Evolutionary conservation across 1,140 invertebrate genomes (phyloP).

Genomic region (Sesamia nonagrioides): DNA sequence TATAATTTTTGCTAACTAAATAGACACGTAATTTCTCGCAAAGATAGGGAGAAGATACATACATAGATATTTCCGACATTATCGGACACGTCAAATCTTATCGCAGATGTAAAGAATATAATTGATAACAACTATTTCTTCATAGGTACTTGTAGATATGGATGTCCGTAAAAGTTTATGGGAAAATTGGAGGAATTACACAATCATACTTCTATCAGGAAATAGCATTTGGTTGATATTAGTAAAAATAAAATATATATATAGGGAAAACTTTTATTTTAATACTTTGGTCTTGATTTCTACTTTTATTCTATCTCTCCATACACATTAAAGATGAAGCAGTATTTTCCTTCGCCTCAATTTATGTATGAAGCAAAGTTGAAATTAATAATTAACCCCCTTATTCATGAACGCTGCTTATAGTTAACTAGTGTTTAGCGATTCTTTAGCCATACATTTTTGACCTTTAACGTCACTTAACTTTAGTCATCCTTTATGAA

Average conservation of each 20-base stretch:
- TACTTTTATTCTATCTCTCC: no score
- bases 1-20: not conserved
- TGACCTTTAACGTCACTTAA: no score
- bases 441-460: no score
- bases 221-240: not conserved
- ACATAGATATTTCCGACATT: not conserved
- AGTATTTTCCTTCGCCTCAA: no score
- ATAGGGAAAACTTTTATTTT: no score
- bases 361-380: no score
- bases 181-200: constrained; percentile 22
- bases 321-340: no score
- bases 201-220: not conserved
- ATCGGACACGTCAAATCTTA: constrained; percentile 33
- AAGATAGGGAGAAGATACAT: not conserved
- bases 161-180: constrained; percentile 16
- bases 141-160: constrained; percentile 34
- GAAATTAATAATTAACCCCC: no score
- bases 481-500: no score
- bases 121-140: constrained; percentile 17
- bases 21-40: not conserved
- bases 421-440: no score
- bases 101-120: not conserved
- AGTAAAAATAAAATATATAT: not conserved
- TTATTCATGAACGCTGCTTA: no score
- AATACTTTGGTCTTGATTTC: no score